Base-by-base conservation (phyloP, 2,113 vertebrate species). In the Donacobius atricapilla region DNA sequence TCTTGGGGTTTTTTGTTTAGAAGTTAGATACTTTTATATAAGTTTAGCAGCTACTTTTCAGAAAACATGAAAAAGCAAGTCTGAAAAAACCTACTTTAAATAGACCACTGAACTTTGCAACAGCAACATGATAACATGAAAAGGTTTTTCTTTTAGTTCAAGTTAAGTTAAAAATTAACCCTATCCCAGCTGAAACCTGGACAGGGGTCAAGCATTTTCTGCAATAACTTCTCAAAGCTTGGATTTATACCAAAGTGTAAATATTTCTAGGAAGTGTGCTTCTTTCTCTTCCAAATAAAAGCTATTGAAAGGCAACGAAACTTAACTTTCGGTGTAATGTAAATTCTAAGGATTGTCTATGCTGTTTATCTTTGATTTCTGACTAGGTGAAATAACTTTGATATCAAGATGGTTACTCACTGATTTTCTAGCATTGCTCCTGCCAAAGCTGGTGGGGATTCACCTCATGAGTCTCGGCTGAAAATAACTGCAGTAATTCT, bases 401-500 rank as follows among this genome's bases (percentile, higher is more conserved):
- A 13, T 73, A 45, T 33, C 13, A 44, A 39, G 71, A 25, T 45
- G 14, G 13, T 85, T 84, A 54, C 44, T 20, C 5, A 24, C 30
- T 84, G 50, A 51, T 69, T 83, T 88, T 75, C 40, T 85, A 70
- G 25, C 33, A 35, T 40, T 88, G 11, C 15, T 92, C 3, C 39
- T 70, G 47, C 56, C 12, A 63, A 28, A 81, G n/a, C 58, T 83
- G 39, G 14, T 58, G 33, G 27, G 21, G 39, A 78, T 87, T 89
- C 72, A 94, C 35, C 69, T 87, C 0, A 1, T 45, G 45, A 94
- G n/a, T 83, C 66, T 93, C 7, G 51, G 66, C 75, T 92, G 85
- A 91, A 92, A 94, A 79, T 69, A 88, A 53, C 53, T 53, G 25
- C 37, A 83, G 66, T 85, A 94, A 72, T 88, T 93, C 75, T 71